A percentile compares a stretch with the other conserved stretches of the same genome.
These are phyloP conservation scores for Gerris buenoi DNA, from an alignment of 1,140 invertebrate species.

Conservation along the genomic window DNA sequence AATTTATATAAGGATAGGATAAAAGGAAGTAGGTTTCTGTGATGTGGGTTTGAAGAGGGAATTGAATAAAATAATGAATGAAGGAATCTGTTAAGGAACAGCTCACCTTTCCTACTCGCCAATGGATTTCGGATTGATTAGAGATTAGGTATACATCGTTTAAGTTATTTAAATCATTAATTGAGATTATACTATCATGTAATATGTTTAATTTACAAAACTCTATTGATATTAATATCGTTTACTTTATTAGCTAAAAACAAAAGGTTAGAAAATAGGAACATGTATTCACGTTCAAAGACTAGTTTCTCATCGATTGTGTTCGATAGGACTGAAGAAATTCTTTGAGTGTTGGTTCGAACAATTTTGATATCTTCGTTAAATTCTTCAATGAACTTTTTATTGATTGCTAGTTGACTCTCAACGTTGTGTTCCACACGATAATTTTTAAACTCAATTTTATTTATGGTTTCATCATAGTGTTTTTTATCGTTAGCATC, in stretches of 20 bases:
- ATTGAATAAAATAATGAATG: slow-evolving; percentile 3
- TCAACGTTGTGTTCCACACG: background rate
- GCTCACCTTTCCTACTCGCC: background rate
- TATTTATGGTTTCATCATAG: background rate
- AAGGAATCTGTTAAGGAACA: background rate
- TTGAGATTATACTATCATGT: background rate
- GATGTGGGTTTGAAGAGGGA: background rate
- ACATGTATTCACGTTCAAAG: background rate
- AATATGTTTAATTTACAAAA: slow-evolving; percentile 4
- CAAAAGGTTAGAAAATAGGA: background rate
- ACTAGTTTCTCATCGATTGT: background rate
- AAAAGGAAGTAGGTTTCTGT: background rate
- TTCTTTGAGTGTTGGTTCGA: background rate
- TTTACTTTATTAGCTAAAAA: background rate
- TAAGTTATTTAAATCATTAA: background rate
- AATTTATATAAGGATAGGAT: background rate
- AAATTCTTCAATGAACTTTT: slow-evolving; percentile 1
- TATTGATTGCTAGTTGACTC: background rate
- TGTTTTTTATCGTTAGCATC: slow-evolving; percentile 2
- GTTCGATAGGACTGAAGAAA: background rate
- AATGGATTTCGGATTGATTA: background rate
- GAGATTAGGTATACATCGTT: slow-evolving; percentile 1
- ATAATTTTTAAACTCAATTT: background rate
- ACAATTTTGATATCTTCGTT: slow-evolving; percentile 1
- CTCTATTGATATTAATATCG: background rate